These are phyloP conservation scores for Eilema sororculum DNA, from an alignment of 2,888 invertebrate species.

Conservation along the genomic window DNA sequence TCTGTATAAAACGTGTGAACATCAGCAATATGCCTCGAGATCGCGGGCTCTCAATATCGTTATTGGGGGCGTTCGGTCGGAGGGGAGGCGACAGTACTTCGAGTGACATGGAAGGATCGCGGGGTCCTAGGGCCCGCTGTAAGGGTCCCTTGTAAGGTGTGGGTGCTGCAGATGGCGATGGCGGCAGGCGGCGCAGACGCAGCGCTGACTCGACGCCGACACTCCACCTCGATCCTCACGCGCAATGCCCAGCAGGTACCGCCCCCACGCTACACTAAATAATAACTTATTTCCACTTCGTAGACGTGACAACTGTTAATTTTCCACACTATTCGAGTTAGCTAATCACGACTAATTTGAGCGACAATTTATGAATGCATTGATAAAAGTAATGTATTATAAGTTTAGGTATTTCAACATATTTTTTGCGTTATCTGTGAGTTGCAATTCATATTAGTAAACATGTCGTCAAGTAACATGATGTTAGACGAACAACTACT, in stretches of 20 bases:
- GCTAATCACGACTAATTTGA: background rate
- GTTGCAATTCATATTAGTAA: background rate
- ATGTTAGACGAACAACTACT: background rate
- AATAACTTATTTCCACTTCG: conserved; percentile 20
- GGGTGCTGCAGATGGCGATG: conserved; percentile 78
- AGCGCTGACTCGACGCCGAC: conserved; percentile 91
- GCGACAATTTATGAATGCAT: background rate
- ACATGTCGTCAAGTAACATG: background rate
- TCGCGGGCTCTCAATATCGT: conserved; percentile 65
- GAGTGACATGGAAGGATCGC: conserved; percentile 9
- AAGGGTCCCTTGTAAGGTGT: conserved; percentile 57
- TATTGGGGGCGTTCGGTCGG: conserved; percentile 64
- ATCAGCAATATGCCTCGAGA: conserved; percentile 65
- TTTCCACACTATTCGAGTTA: background rate
- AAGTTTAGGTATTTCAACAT: background rate
- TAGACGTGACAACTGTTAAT: conserved; percentile 19
- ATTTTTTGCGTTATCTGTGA: background rate
- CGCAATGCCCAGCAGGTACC: conserved; percentile 89
- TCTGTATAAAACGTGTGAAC: conserved; percentile 32
- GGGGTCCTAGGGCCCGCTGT: conserved; percentile 25
- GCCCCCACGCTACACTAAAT: conserved; percentile 37
- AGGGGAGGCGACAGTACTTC: conserved; percentile 61
- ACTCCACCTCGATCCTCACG: conserved; percentile 91
- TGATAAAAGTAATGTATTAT: background rate
- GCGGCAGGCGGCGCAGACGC: conserved; percentile 75